These are phyloP conservation scores for Drosophila fulvimacula DNA, from an alignment of 2,888 invertebrate genomes.

Conservation along the genomic window DNA sequence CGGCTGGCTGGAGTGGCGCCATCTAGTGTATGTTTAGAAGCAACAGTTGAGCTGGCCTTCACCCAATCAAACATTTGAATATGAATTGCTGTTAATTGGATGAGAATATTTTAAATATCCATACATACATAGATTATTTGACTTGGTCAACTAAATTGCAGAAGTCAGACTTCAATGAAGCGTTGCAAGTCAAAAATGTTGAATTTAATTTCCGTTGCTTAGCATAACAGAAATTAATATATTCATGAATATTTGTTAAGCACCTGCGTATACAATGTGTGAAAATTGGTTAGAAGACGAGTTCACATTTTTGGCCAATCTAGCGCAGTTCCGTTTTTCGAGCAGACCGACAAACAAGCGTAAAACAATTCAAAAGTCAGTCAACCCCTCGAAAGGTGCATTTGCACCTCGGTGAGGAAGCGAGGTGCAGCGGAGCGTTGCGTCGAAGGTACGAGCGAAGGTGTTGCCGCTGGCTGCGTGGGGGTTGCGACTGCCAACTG, in stretches of 20 bases:
- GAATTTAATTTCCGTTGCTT: conserved; percentile 52
- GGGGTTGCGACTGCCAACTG: conserved; percentile 44
- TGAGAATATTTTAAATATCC: not conserved
- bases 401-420: conserved; percentile 10
- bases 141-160: not conserved
- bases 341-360: conserved; percentile 46
- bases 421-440: conserved; percentile 60
- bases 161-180: conserved; percentile 29
- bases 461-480: conserved; percentile 45
- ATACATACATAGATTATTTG: not conserved
- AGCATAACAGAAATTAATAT: conserved; percentile 51
- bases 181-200: conserved; percentile 7
- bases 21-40: conserved; percentile 20
- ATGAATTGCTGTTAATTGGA: not conserved
- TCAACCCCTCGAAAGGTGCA: conserved; percentile 31
- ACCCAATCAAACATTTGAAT: not conserved
- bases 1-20: conserved; percentile 16
- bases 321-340: conserved; percentile 72
- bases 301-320: conserved; percentile 56
- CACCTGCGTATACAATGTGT: conserved; percentile 67
- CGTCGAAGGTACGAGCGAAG: conserved; percentile 33
- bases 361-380: conserved; percentile 34
- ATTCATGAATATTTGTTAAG: conserved; percentile 40
- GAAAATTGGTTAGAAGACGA: conserved; percentile 62
- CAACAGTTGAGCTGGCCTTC: not conserved